Evolutionary conservation across 2,797 vertebrate genomes (phyloP).

Genomic region (Hirundo rustica): DNA sequence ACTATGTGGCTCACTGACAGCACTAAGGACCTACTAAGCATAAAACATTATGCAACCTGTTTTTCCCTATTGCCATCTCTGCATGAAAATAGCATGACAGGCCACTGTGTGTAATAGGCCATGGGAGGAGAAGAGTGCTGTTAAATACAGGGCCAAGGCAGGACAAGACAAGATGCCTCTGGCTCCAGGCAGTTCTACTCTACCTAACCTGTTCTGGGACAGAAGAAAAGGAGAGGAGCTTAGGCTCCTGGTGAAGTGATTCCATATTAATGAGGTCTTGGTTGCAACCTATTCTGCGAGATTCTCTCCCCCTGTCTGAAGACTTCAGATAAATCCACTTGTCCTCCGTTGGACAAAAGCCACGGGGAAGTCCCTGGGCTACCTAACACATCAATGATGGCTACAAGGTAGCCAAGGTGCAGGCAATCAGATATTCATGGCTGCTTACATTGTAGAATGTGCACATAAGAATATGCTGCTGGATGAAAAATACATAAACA

Average conservation of each 20-base stretch:
- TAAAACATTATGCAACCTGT: background rate
- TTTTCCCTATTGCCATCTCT: background rate
- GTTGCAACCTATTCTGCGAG: background rate
- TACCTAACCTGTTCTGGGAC: background rate
- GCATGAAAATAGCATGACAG: background rate
- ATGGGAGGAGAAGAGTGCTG: background rate
- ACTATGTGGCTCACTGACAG: background rate
- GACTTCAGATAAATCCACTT: background rate
- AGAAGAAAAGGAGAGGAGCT: background rate
- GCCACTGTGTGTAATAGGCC: background rate
- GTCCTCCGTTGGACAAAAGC: background rate
- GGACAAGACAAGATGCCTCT: background rate
- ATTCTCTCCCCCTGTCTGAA: background rate
- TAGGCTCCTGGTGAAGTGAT: background rate
- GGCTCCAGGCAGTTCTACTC: background rate
- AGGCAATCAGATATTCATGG: background rate
- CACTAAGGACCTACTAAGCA: background rate
- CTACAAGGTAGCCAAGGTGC: background rate
- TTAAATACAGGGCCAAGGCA: background rate
- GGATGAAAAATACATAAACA: background rate
- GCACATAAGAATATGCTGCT: background rate
- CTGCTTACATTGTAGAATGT: background rate
- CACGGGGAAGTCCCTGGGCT: background rate
- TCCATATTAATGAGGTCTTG: background rate
- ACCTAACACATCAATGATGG: background rate